Base-by-base conservation (phyloP, 2,113 vertebrate genomes). In the Tetrax tetrax region DNA sequence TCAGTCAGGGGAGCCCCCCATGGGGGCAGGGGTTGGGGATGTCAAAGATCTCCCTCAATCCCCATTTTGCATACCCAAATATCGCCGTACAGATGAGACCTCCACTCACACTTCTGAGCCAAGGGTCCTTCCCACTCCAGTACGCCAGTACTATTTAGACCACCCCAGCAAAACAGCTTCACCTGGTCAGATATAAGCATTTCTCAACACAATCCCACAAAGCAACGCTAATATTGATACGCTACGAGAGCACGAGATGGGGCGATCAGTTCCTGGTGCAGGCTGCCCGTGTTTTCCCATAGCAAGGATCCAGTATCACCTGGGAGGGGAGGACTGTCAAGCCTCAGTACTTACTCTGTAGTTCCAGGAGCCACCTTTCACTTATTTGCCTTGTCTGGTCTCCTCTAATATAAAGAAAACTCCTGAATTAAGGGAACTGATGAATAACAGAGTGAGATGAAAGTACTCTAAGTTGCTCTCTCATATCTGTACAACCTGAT, bases 271-370 rank as follows among this genome's bases (percentile, higher is more conserved):
- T 89, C 94, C 91, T 85, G 75, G 59, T 70, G 54, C 56, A 57
- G 91, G 82, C 72, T 50, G 78, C 57, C 96, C 10, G 1, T 93
- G 61, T 87, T 95, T 96, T 87, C 83, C 31, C 90, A 86, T 8
- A 88, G 96, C 72, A 95, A 87, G 70, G 93, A 95, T 89, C 95
- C 96, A 97, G 16, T 85, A 93, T 87, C 93, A 88, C 94, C 87
- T 53, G 12, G 56, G 95, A 96, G 15, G 15, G 19, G 31, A 93
- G 80, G 87, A 7, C 38, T 45, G 84, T 50, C 65, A 91, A 87
- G 95, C 76, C 75, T 92, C 84, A 64, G 79, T 17, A 59, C 61
- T 92, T 69, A 72, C 81, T 76, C 92, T 66, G 38, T 61, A 93
- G 60, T 78, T 89, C 89, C 89, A 92, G 48, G 74, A 95, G 74